phyloP scores from a whole-genome alignment of 1,140 invertebrate genomes.

The Calephelis virginiensis region DNA sequence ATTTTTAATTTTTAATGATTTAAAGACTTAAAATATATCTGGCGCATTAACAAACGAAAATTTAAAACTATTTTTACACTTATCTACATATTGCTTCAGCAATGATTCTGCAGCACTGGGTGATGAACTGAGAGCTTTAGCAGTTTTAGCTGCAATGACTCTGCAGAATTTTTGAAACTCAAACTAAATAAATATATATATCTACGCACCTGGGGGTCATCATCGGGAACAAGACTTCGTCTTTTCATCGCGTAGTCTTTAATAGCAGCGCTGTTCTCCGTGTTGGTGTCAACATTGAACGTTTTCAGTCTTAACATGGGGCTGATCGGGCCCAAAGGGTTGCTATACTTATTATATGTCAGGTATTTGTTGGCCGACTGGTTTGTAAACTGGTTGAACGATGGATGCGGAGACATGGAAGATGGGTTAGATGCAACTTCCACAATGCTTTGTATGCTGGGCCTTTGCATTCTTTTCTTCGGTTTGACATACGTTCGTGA shows the following conservation, averaged over 20 bases:
- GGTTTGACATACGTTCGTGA: constrained; percentile 71
- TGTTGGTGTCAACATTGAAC: constrained; percentile 66
- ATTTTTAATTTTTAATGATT: too few species aligned
- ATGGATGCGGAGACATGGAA: constrained; percentile 44
- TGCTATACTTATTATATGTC: constrained; percentile 69
- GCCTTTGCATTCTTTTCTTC: constrained; percentile 62
- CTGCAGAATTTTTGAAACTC: too few species aligned
- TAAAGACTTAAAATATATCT: too few species aligned
- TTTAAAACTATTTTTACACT: too few species aligned
- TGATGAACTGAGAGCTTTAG: too few species aligned
- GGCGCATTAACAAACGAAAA: too few species aligned
- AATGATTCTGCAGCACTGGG: too few species aligned
- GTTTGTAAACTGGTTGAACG: constrained; percentile 43
- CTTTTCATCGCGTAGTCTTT: constrained; percentile 66
- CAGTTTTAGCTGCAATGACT: too few species aligned
- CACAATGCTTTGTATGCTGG: constrained; percentile 67
- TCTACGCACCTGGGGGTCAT: constrained; percentile 59
- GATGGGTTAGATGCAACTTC: constrained; percentile 53
- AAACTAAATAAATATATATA: too few species aligned
- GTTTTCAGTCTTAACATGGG: constrained; percentile 67
- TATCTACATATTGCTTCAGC: too few species aligned
- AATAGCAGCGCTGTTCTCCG: constrained; percentile 52
- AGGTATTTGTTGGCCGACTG: constrained; percentile 54
- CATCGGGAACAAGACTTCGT: constrained; percentile 57
- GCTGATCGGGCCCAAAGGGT: constrained; percentile 54